phyloP scores from a whole-genome alignment of 1,140 invertebrate species.

The Pararge aegeria region DNA sequence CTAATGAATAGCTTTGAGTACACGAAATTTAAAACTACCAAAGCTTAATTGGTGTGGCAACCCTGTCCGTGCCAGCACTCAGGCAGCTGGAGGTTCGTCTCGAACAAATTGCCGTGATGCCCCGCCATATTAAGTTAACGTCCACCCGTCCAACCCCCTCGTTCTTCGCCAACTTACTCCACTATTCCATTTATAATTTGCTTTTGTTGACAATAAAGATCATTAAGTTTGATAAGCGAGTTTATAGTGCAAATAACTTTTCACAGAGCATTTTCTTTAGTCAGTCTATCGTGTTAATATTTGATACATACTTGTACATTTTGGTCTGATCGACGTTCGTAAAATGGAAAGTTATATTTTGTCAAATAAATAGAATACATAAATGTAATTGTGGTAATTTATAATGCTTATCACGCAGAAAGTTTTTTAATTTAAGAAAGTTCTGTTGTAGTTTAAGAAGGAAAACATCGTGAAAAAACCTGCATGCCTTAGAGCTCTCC shows the following conservation, averaged over 20 bases:
- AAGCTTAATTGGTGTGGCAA: conserved; percentile 27
- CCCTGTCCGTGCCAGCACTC: conserved; percentile 60
- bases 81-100: conserved; percentile 67
- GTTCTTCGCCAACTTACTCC: conserved; percentile 58
- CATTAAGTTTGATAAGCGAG: conserved; percentile 32
- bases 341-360: not conserved
- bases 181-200: conserved; percentile 62
- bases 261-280: not conserved
- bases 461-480: too few species aligned
- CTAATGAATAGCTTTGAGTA: not conserved
- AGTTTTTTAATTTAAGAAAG: too few species aligned
- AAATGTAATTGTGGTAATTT: too few species aligned
- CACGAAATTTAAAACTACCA: not conserved
- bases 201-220: conserved; percentile 47
- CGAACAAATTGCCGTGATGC: conserved; percentile 76
- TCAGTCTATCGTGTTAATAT: not conserved
- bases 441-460: too few species aligned
- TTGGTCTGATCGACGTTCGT: not conserved
- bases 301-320: not conserved
- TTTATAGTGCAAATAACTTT: conserved; percentile 31
- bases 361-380: too few species aligned
- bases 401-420: too few species aligned
- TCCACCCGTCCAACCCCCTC: conserved; percentile 46
- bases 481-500: too few species aligned
- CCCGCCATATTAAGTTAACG: conserved; percentile 74